Conservation (phyloP, 1,140 invertebrate species). For the Hestina assimilis region DNA sequence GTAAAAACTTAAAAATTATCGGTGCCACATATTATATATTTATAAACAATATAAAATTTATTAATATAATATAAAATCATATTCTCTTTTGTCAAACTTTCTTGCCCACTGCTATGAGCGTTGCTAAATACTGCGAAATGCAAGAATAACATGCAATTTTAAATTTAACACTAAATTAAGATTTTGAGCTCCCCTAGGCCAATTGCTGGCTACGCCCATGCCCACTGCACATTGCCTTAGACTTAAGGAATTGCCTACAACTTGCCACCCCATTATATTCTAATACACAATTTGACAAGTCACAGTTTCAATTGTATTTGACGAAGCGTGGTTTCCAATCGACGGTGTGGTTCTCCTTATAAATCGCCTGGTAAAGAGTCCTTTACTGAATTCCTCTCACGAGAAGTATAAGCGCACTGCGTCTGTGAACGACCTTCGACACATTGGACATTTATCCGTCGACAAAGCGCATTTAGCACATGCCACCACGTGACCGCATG, state of each 20-base stretch:
- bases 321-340: constrained; percentile 57
- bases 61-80: constrained; percentile 51
- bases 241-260: too few relatives aligned
- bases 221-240: too few relatives aligned
- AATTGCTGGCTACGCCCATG: too few relatives aligned
- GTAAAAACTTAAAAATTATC: too few relatives aligned
- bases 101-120: constrained; percentile 27
- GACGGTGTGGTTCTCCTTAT: constrained; percentile 40
- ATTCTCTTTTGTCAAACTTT: constrained; percentile 35
- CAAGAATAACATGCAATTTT: too few relatives aligned
- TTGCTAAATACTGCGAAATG: too few relatives aligned
- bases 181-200: too few relatives aligned
- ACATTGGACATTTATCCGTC: constrained; percentile 87
- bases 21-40: constrained; percentile 49
- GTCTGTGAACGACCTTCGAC: constrained; percentile 82
- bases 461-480: constrained; percentile 90
- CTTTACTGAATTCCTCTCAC: constrained; percentile 45
- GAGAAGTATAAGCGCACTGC: constrained; percentile 72
- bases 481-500: constrained; percentile 90
- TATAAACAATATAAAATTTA: constrained; percentile 56
- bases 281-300: constrained; percentile 44
- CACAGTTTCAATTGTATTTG: constrained; percentile 43
- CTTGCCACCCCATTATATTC: constrained; percentile 41
- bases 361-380: constrained; percentile 58
- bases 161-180: too few relatives aligned